Conservation (phyloP, 2,113 vertebrate species). For the Sitta europaea region DNA sequence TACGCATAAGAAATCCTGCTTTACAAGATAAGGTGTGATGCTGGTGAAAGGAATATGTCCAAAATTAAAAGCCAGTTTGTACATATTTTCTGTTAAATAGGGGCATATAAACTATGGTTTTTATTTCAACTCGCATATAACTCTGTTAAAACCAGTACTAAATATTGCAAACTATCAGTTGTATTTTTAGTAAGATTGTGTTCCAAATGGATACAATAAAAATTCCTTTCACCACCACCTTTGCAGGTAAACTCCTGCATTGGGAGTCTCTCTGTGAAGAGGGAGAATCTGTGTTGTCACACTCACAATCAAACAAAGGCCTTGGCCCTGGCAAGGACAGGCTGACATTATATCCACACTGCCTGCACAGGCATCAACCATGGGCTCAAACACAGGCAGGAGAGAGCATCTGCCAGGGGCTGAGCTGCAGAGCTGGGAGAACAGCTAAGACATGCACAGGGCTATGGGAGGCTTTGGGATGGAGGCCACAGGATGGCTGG, state of each 20-base stretch:
- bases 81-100: background rate
- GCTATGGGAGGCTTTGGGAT: background rate
- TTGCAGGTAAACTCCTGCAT: conserved; percentile 1
- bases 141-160: background rate
- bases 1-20: background rate
- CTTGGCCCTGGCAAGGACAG: background rate
- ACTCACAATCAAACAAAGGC: background rate
- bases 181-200: background rate
- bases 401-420: background rate
- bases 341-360: fast-evolving
- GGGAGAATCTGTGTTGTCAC: fast-evolving
- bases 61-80: background rate
- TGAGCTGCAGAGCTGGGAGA: background rate
- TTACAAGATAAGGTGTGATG: background rate
- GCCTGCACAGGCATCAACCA: background rate
- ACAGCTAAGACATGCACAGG: background rate
- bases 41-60: background rate
- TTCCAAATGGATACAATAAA: background rate
- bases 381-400: background rate
- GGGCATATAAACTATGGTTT: background rate
- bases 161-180: background rate
- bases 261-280: background rate
- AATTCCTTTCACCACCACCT: background rate
- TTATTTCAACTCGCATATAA: background rate
- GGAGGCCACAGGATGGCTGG: background rate